A percentile compares a stretch with the other conserved stretches of the same genome.
Conservation (phyloP, 2,888 invertebrate genomes). For the Leptopilina myrica region DNA sequence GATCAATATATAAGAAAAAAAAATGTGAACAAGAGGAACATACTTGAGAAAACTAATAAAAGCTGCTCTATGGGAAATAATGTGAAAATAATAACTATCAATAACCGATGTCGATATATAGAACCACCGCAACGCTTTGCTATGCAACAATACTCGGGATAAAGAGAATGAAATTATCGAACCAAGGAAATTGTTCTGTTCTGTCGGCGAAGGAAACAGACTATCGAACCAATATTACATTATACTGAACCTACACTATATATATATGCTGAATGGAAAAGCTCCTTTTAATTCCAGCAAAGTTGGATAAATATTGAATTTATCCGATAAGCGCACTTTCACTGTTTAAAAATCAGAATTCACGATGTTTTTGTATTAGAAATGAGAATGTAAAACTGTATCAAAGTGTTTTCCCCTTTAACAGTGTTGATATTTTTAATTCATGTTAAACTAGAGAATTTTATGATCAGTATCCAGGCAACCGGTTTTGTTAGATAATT, state of each 20-base stretch:
- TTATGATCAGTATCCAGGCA: no score
- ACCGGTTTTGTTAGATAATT: no score
- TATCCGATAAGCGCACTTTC: no score
- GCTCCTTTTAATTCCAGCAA: neutral
- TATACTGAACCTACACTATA: slow-evolving; percentile 2
- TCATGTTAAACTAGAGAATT: no score
- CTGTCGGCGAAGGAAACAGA: slow-evolving; percentile 28
- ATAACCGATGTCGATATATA: slow-evolving; percentile 31
- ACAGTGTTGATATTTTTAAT: no score
- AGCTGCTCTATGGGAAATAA: slow-evolving; percentile 20
- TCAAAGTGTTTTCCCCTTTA: no score
- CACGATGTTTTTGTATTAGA: no score
- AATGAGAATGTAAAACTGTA: no score
- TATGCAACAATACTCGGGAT: slow-evolving; percentile 32
- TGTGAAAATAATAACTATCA: slow-evolving; percentile 38
- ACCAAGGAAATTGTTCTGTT: slow-evolving; percentile 35
- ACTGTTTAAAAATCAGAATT: no score
- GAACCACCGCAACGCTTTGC: slow-evolving; percentile 20
- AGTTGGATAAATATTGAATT: neutral
- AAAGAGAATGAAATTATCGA: slow-evolving; percentile 36
- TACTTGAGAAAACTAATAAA: slow-evolving; percentile 33
- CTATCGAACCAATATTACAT: slow-evolving; percentile 32
- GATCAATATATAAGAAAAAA: no score
- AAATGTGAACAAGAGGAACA: neutral
- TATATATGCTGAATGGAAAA: neutral